Conservation (phyloP, 2,888 invertebrate genomes). For the Eretmocerus hayati region DNA sequence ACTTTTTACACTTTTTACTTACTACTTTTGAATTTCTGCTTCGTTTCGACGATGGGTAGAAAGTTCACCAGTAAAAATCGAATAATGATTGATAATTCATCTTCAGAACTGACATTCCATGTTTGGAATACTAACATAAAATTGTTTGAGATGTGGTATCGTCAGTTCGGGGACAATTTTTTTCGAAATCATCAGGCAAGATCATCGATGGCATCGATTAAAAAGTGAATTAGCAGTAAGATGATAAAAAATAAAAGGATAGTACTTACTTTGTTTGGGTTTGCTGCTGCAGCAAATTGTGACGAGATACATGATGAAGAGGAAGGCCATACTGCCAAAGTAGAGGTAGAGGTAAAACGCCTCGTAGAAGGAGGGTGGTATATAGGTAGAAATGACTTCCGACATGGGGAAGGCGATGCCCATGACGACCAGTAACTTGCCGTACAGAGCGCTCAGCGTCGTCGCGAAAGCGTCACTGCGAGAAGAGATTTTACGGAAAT, state of each 20-base stretch:
- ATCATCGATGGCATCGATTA: too few relatives aligned
- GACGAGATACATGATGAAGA: slow-evolving; percentile 67
- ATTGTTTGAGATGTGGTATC: too few relatives aligned
- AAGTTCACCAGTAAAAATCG: too few relatives aligned
- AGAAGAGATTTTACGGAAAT: slow-evolving; percentile 17
- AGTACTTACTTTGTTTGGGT: slow-evolving; percentile 45
- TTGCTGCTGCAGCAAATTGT: slow-evolving; percentile 63
- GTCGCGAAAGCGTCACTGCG: slow-evolving; percentile 79
- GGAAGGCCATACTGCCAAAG: slow-evolving; percentile 77
- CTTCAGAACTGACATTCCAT: too few relatives aligned
- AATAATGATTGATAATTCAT: too few relatives aligned
- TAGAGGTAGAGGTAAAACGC: slow-evolving; percentile 83
- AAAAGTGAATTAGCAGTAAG: too few relatives aligned
- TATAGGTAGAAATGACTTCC: slow-evolving; percentile 89
- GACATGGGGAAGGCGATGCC: slow-evolving; percentile 94
- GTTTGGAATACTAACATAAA: too few relatives aligned
- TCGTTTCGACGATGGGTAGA: too few relatives aligned
- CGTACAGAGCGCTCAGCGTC: slow-evolving; percentile 86
- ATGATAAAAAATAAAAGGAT: neutral
- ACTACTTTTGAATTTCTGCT: too few relatives aligned
- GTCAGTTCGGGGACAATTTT: too few relatives aligned
- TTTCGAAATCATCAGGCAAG: too few relatives aligned
- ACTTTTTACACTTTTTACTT: too few relatives aligned
- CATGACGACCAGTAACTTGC: slow-evolving; percentile 88
- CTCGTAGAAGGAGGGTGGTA: slow-evolving; percentile 90